These are phyloP conservation scores for Coracopsis vasa DNA, from an alignment of 2,113 vertebrate genomes.

Conservation along the genomic window DNA sequence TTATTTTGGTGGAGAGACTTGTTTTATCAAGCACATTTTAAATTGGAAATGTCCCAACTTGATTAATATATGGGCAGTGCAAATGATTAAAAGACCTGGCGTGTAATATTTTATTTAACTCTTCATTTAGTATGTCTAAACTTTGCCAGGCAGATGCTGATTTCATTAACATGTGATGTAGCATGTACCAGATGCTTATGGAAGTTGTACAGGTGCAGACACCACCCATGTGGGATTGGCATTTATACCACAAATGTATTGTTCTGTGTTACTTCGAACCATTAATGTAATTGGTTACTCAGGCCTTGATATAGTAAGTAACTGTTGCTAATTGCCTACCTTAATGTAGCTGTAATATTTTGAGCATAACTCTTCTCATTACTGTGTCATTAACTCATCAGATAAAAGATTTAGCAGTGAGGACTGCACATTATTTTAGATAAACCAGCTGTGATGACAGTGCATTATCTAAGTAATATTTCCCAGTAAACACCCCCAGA, in stretches of 20 bases:
- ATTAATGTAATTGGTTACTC: constrained; percentile 47
- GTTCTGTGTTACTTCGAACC: constrained; percentile 7
- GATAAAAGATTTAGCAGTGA: constrained; percentile 17
- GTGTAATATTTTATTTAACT: constrained; percentile 23
- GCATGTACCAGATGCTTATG: neutral
- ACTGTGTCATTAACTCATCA: constrained; percentile 45
- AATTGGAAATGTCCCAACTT: neutral
- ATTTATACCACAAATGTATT: constrained; percentile 15
- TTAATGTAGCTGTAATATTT: constrained; percentile 50
- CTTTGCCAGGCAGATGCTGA: neutral
- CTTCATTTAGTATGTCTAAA: neutral
- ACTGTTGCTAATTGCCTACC: constrained; percentile 47
- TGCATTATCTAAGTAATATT: neutral
- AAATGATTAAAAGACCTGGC: neutral
- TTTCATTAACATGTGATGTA: neutral
- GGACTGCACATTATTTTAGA: neutral
- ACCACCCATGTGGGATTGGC: neutral
- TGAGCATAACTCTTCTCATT: constrained; percentile 32
- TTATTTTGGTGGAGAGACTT: neutral
- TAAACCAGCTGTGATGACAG: neutral
- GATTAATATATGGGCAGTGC: neutral
- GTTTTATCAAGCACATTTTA: constrained; percentile 1
- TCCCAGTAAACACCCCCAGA: constrained; percentile 13
- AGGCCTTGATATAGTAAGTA: constrained; percentile 45
- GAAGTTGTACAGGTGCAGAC: constrained; percentile 28